Conservation (phyloP, 2,888 invertebrate species). For the Drosophila seclusa region DNA sequence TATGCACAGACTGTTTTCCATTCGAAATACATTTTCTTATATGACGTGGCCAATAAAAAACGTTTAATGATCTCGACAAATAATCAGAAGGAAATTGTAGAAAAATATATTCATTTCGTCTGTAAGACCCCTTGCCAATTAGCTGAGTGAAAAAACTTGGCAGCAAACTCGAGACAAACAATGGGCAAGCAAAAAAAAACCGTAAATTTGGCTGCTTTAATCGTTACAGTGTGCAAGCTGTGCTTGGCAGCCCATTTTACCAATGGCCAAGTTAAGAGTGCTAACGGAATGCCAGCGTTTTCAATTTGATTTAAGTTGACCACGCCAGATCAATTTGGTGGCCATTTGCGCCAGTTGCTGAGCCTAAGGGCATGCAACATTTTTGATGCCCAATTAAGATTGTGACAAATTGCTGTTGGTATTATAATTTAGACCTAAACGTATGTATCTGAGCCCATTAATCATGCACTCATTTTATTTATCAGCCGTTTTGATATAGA, state of each 20-base stretch:
- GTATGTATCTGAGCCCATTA: not conserved
- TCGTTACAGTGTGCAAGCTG: not conserved
- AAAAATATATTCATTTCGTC: constrained; percentile 1
- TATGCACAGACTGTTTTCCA: constrained; percentile 38
- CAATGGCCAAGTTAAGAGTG: constrained; percentile 11
- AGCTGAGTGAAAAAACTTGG: constrained; percentile 56
- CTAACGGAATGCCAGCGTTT: constrained; percentile 43
- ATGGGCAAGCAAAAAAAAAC: constrained; percentile 1
- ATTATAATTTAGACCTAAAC: not conserved
- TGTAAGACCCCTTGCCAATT: constrained; percentile 31
- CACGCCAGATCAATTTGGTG: constrained; percentile 46
- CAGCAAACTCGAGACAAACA: constrained; percentile 24
- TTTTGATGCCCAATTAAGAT: constrained; percentile 21
- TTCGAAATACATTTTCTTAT: constrained; percentile 23
- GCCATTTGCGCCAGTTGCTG: constrained; percentile 25
- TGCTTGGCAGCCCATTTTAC: not conserved
- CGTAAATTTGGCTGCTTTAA: constrained; percentile 2
- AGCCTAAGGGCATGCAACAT: constrained; percentile 50
- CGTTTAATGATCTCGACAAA: constrained; percentile 1
- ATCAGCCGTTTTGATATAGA: not conserved
- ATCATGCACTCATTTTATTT: not conserved
- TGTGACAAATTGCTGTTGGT: not conserved
- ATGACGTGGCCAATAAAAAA: not conserved
- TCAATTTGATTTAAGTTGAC: constrained; percentile 64
- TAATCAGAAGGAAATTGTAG: constrained; percentile 3